Evolutionary conservation across 2,888 invertebrate species (phyloP).

Genomic region (Salticus scenicus): DNA sequence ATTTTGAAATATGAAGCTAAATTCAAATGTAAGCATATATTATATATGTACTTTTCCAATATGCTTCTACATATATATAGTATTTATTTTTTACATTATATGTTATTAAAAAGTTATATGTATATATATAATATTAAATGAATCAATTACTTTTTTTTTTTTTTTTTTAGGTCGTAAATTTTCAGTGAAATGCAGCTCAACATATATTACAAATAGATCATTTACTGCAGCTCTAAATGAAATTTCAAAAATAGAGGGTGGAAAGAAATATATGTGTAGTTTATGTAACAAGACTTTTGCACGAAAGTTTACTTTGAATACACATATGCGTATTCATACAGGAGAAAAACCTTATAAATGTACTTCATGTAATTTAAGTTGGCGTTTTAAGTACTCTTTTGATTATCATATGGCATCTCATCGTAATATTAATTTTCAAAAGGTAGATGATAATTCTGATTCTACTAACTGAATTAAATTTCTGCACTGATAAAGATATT

Average conservation of each 20-base stretch:
- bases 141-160: background rate
- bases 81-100: too few relatives aligned
- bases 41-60: too few relatives aligned
- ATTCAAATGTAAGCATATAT: too few relatives aligned
- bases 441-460: background rate
- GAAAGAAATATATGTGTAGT: background rate
- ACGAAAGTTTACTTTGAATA: constrained; percentile 21
- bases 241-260: background rate
- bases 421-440: background rate
- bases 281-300: constrained; percentile 27
- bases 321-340: constrained; percentile 37
- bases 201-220: background rate
- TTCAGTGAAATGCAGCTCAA: background rate
- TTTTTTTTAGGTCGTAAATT: background rate
- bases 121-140: too few relatives aligned
- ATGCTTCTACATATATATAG: too few relatives aligned
- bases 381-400: constrained; percentile 39
- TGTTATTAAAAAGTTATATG: too few relatives aligned
- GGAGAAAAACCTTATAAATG: constrained; percentile 46
- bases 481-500: too few relatives aligned
- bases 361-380: constrained; percentile 9
- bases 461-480: background rate
- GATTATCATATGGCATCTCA: constrained; percentile 35
- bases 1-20: too few relatives aligned
- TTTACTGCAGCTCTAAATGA: background rate